These are phyloP conservation scores for Pipistrellus kuhlii DNA, from an alignment of 2,797 vertebrate species.

Conservation along the genomic window DNA sequence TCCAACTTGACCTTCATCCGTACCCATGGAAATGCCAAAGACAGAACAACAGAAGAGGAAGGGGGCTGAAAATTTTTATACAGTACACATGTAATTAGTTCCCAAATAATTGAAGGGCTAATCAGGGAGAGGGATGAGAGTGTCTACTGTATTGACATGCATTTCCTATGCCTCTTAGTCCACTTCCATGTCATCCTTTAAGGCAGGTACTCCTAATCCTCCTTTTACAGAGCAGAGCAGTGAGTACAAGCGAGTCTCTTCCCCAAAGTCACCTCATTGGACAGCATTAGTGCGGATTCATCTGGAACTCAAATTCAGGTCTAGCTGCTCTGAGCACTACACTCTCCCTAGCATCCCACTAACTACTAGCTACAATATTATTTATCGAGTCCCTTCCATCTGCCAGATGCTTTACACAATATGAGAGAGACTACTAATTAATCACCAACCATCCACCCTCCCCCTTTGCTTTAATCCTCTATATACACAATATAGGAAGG, in stretches of 20 bases:
- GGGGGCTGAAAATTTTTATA: not conserved
- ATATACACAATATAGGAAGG: not conserved
- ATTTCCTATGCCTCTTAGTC: not conserved
- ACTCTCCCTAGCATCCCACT: not conserved
- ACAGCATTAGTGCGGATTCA: not conserved
- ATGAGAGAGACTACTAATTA: not conserved
- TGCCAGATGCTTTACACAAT: not conserved
- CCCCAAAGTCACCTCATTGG: not conserved
- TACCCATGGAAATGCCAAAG: not conserved
- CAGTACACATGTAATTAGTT: not conserved
- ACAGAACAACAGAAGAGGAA: not conserved
- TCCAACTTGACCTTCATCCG: constrained; percentile 1
- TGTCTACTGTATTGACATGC: not conserved
- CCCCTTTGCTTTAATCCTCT: not conserved
- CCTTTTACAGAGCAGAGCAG: not conserved
- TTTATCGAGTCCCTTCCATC: not conserved
- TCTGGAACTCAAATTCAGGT: not conserved
- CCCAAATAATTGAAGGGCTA: not conserved
- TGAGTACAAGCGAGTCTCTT: not conserved
- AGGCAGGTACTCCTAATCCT: not conserved
- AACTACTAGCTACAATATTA: constrained; percentile 20
- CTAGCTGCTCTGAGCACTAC: not conserved
- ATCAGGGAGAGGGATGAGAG: not conserved
- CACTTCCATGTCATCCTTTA: not conserved
- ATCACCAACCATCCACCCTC: not conserved